Evolutionary conservation across 2,797 vertebrate species (phyloP).

Genomic region (Molothrus ater): DNA sequence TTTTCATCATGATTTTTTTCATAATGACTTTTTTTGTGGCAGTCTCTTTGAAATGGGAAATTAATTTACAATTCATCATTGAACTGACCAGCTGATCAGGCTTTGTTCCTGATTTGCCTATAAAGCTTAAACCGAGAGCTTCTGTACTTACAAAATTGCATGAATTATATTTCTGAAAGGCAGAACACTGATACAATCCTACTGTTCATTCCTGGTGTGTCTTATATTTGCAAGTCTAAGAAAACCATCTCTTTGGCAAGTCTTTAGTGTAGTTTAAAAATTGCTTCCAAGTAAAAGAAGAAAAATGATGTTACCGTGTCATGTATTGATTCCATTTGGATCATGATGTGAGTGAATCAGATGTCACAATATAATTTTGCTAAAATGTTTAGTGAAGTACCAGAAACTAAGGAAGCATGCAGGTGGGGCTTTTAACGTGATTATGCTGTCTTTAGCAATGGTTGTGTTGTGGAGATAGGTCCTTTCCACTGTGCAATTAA

Average conservation of each 20-base stretch:
- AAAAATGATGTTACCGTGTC: background rate
- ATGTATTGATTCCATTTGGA: background rate
- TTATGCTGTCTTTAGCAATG: background rate
- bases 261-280: background rate
- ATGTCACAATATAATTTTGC: background rate
- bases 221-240: background rate
- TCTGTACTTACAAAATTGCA: background rate
- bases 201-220: background rate
- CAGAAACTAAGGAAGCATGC: background rate
- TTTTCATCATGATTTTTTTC: background rate
- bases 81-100: background rate
- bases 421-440: background rate
- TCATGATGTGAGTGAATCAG: background rate
- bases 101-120: background rate
- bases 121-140: background rate
- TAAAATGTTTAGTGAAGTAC: background rate
- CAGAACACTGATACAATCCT: background rate
- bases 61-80: background rate
- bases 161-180: background rate
- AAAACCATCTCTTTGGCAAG: background rate
- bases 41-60: background rate
- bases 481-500: background rate
- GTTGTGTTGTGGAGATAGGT: background rate
- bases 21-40: background rate
- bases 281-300: background rate